Percentiles rank a stretch among this genome's conserved stretches.
phyloP scores from a whole-genome alignment of 2,113 vertebrate genomes.

The Ptilorrhoa leucosticta region DNA sequence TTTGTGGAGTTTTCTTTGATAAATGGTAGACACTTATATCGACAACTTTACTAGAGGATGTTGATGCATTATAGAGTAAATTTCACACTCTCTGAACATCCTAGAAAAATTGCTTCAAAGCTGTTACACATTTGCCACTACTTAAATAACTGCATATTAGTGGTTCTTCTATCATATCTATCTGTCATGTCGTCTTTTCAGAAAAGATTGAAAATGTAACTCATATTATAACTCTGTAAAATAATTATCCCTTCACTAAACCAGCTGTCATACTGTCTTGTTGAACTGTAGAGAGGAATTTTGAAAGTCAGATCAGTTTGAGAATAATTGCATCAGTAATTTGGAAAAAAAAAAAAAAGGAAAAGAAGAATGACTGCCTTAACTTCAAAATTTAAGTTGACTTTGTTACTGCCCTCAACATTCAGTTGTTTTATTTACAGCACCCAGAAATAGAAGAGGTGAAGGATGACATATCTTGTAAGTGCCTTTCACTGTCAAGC shows the following conservation, averaged over 20 bases:
- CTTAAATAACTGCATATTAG: not conserved
- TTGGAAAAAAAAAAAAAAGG: not conserved
- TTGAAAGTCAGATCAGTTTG: not conserved
- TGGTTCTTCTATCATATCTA: not conserved
- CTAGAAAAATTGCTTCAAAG: not conserved
- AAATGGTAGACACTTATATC: not conserved
- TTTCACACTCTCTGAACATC: not conserved
- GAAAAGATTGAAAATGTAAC: not conserved
- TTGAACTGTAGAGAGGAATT: not conserved
- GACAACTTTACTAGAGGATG: not conserved
- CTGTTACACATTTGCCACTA: not conserved
- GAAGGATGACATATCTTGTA: not conserved
- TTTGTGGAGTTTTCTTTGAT: not conserved
- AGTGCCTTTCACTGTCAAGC: not conserved
- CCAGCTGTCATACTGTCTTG: not conserved
- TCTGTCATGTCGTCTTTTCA: not conserved
- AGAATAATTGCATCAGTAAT: not conserved
- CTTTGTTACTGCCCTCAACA: not conserved
- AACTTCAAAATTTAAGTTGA: not conserved
- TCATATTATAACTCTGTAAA: not conserved
- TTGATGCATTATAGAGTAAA: not conserved
- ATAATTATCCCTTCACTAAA: not conserved
- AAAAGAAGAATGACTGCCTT: not conserved
- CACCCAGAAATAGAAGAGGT: not conserved
- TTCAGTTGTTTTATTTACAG: not conserved